A percentile compares a stretch with the other conserved stretches of the same genome.
Conservation (phyloP, 2,113 vertebrate genomes). For the Carlito syrichta region DNA sequence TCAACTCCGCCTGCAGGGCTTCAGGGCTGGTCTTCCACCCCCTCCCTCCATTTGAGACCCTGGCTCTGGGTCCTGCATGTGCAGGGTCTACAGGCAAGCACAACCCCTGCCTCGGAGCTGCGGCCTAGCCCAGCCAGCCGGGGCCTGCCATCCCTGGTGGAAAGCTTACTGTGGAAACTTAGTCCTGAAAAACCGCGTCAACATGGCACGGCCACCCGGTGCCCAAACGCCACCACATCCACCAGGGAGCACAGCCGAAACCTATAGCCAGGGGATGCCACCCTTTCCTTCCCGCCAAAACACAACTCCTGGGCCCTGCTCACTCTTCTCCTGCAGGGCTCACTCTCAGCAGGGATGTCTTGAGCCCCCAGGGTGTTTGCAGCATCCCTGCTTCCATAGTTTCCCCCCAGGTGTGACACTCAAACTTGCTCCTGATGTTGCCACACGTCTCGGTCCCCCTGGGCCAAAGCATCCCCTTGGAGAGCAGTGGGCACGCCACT, state of each 20-base stretch:
- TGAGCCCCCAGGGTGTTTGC: no score
- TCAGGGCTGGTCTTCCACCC: background rate
- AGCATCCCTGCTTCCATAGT: background rate
- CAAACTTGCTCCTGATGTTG: background rate
- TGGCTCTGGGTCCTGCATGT: accelerated
- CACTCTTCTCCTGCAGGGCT: background rate
- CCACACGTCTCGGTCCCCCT: background rate
- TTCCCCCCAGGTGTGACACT: no score
- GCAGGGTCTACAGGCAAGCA: background rate
- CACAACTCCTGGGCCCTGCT: accelerated
- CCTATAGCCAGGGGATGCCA: accelerated
- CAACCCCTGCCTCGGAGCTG: background rate
- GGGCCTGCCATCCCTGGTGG: accelerated
- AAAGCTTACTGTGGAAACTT: background rate
- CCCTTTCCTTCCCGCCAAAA: background rate
- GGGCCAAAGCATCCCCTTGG: background rate
- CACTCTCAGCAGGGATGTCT: background rate
- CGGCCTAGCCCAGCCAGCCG: background rate
- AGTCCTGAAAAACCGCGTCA: background rate
- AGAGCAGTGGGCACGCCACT: background rate
- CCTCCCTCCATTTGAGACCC: background rate
- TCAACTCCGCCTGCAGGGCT: no score
- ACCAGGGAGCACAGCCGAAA: background rate
- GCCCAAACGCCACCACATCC: accelerated
- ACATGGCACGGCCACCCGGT: accelerated